Percentiles rank a stretch among this genome's conserved stretches.
phyloP scores from a whole-genome alignment of 2,113 vertebrate species.

The Ceuthmochares aereus region DNA sequence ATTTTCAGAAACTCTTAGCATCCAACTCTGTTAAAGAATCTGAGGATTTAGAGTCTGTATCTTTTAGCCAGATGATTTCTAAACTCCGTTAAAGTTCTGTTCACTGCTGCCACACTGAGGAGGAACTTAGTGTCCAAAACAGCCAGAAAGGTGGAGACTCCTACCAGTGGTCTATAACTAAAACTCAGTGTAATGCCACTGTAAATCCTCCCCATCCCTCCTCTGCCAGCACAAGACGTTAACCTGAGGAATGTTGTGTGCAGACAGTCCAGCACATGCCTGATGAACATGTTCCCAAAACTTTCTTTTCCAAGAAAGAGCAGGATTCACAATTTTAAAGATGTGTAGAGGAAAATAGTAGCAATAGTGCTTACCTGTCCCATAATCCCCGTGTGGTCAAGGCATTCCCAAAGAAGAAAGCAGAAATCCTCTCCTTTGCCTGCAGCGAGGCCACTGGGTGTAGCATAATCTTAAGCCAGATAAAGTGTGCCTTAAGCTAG shows the following conservation, averaged over 20 bases:
- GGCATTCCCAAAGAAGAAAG: too few species aligned
- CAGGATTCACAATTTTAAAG: too few species aligned
- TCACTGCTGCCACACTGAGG: background rate
- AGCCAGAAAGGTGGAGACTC: background rate
- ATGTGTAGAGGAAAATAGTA: too few species aligned
- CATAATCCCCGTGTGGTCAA: too few species aligned
- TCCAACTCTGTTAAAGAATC: background rate
- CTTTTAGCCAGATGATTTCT: background rate
- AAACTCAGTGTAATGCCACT: rapidly evolving
- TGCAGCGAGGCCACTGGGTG: background rate
- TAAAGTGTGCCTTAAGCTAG: background rate
- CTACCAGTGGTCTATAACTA: background rate
- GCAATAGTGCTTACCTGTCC: too few species aligned
- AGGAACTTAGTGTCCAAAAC: background rate
- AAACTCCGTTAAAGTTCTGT: background rate
- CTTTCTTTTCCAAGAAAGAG: too few species aligned
- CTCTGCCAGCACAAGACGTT: background rate
- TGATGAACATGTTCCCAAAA: too few species aligned
- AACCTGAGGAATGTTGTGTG: background rate
- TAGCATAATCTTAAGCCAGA: rapidly evolving
- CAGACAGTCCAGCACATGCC: background rate
- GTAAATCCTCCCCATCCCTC: background rate
- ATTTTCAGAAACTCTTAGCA: background rate
- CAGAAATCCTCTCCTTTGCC: background rate
- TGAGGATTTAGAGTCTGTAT: background rate